Conservation (phyloP, 2,797 vertebrate species). For the Potorous gilbertii region DNA sequence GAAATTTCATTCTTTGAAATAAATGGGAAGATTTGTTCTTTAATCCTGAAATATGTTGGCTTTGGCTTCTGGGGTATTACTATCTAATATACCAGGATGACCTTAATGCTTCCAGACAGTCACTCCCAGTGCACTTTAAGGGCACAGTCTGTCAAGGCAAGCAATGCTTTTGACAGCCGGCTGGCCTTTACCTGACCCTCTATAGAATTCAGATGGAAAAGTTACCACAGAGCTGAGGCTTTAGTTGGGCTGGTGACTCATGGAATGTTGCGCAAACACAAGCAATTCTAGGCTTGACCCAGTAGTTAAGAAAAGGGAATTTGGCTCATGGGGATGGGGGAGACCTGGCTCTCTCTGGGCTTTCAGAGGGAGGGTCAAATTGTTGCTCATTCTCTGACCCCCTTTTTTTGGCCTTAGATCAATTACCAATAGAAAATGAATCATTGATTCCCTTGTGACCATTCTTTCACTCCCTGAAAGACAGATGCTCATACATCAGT, state of each 20-base stretch:
- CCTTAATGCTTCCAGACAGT: background rate
- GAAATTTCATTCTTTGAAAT: slow-evolving; percentile 20
- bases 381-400: background rate
- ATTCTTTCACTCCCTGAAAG: background rate
- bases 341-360: slow-evolving; percentile 29
- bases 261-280: background rate
- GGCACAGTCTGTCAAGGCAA: background rate
- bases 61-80: background rate
- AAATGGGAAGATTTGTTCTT: slow-evolving; percentile 27
- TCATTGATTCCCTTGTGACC: slow-evolving; percentile 1
- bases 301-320: slow-evolving; percentile 40
- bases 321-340: background rate
- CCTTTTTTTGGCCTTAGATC: background rate
- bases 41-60: background rate
- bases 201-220: background rate
- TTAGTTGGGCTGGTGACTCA: slow-evolving; percentile 57
- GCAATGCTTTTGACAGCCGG: slow-evolving; percentile 24
- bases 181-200: slow-evolving; percentile 40
- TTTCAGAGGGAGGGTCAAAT: slow-evolving; percentile 29
- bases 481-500: background rate
- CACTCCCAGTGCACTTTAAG: slow-evolving; percentile 25
- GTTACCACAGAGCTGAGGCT: background rate
- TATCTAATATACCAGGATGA: background rate
- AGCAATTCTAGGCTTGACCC: slow-evolving; percentile 37
- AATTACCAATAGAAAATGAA: slow-evolving; percentile 13